A percentile compares a stretch with the other conserved stretches of the same genome.
Conservation (phyloP, 2,797 vertebrate species). For the Leptodactylus fallax region DNA sequence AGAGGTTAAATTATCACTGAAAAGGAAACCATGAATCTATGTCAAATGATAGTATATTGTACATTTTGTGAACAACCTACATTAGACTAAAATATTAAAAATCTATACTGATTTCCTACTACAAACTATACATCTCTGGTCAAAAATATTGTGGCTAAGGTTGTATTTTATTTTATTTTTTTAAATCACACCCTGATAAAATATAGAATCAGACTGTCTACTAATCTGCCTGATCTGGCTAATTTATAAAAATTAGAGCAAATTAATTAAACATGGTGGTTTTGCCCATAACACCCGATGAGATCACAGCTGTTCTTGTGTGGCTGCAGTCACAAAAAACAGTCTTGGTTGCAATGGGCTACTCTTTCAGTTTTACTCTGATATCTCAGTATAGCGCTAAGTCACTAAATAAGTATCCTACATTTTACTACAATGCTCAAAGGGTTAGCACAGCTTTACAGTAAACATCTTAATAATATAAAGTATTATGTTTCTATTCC, state of each 20-base stretch:
- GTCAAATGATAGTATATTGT: background rate
- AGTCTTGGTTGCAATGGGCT: background rate
- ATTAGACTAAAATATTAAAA: background rate
- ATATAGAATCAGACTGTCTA: background rate
- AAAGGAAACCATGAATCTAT: background rate
- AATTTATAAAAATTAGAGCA: background rate
- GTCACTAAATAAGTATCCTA: background rate
- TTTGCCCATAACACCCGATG: background rate
- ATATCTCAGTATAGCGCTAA: background rate
- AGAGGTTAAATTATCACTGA: background rate
- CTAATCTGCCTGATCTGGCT: background rate
- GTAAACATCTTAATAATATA: slow-evolving; percentile 76
- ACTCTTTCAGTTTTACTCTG: background rate
- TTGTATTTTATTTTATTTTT: background rate
- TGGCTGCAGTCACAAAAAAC: background rate
- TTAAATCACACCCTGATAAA: background rate
- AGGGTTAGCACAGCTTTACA: slow-evolving; percentile 82
- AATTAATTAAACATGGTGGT: background rate
- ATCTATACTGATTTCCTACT: background rate
- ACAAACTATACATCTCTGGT: slow-evolving; percentile 10
- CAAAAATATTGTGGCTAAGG: slow-evolving; percentile 16
- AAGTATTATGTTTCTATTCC: slow-evolving; percentile 80
- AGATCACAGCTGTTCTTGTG: background rate
- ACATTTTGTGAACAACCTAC: background rate
- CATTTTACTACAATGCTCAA: slow-evolving; percentile 82